phyloP scores from a whole-genome alignment of 2,888 invertebrate species.

The Agrilus biguttatus region DNA sequence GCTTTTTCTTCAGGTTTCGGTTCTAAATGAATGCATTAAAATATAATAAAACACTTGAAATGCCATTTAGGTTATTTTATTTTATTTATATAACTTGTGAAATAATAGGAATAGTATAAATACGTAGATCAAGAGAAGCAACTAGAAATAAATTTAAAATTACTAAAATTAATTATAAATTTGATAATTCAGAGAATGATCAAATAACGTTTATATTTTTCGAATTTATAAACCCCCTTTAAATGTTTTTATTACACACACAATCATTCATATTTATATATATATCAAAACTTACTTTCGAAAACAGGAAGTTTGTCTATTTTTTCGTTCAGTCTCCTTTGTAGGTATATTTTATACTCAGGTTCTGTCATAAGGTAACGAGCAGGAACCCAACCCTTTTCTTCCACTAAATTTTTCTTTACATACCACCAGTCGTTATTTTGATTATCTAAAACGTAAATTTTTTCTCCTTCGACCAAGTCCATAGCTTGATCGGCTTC shows the following conservation, averaged over 20 bases:
- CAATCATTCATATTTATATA: neutral
- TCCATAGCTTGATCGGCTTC: conserved; percentile 80
- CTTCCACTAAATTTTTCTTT: conserved; percentile 74
- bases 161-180: too few species aligned
- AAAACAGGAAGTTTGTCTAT: conserved; percentile 84
- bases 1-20: conserved; percentile 64
- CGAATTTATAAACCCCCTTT: too few species aligned
- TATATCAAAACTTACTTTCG: conserved; percentile 58
- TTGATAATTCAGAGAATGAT: too few species aligned
- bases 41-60: neutral
- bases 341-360: conserved; percentile 68
- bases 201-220: too few species aligned
- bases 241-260: too few species aligned
- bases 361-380: conserved; percentile 72
- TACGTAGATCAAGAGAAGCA: neutral
- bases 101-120: neutral
- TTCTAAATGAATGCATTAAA: conserved; percentile 38
- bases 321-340: conserved; percentile 79
- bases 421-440: conserved; percentile 91
- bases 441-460: conserved; percentile 67
- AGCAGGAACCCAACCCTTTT: conserved; percentile 89
- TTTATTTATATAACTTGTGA: conserved; percentile 2
- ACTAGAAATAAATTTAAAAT: neutral
- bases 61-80: neutral
- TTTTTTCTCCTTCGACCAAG: conserved; percentile 78